Evolutionary conservation across 1,140 invertebrate species (phyloP).

Genomic region (Drosophila yakuba): DNA sequence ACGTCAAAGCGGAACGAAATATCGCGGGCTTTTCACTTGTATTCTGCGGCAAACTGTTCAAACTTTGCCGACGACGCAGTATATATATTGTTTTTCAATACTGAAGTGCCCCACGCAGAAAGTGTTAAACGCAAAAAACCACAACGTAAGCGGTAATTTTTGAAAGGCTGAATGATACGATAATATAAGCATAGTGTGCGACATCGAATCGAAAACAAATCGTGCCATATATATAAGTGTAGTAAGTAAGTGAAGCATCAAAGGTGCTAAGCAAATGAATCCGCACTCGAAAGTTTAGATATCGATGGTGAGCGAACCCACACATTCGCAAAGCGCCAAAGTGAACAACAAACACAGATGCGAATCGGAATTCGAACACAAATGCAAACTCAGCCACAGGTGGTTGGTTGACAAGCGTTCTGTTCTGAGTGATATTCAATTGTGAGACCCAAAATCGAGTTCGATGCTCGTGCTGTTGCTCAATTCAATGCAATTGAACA

Average conservation of each 20-base stretch:
- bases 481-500: constrained; percentile 31
- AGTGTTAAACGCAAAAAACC: constrained; percentile 23
- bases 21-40: constrained; percentile 10
- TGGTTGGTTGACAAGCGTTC: constrained; percentile 52
- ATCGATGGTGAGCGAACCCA: constrained; percentile 15
- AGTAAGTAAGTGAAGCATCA: constrained; percentile 25
- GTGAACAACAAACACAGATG: constrained; percentile 22
- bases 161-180: constrained; percentile 4
- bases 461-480: constrained; percentile 37
- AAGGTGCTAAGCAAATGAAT: constrained; percentile 54
- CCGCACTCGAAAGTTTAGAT: constrained; percentile 10
- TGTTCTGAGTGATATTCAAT: constrained; percentile 48
- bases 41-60: constrained; percentile 30
- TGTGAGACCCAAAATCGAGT: constrained; percentile 38
- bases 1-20: constrained; percentile 15
- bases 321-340: constrained; percentile 5
- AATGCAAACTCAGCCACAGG: constrained; percentile 45
- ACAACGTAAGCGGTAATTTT: constrained; percentile 65
- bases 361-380: constrained; percentile 8
- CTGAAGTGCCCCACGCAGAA: constrained; percentile 10
- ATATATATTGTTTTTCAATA: constrained; percentile 7
- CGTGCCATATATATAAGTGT: not conserved
- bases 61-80: constrained; percentile 60
- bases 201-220: constrained; percentile 9
- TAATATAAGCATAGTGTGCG: not conserved